phyloP scores from a whole-genome alignment of 2,113 vertebrate species.

The Electrona antarctica region DNA sequence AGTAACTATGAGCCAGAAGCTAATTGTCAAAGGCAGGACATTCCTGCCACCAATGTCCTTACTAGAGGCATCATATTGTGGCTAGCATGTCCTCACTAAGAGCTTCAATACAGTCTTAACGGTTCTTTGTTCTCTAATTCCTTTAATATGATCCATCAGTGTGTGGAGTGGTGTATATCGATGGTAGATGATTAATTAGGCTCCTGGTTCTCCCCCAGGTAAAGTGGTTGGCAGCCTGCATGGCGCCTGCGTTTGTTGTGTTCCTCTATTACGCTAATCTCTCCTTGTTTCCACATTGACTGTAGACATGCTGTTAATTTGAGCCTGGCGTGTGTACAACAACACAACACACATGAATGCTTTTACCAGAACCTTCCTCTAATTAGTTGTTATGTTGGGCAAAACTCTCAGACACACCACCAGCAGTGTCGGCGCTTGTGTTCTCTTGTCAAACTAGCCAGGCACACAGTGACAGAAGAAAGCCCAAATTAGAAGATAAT shows the following conservation, averaged over 20 bases:
- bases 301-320: slow-evolving; percentile 57
- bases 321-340: slow-evolving; percentile 41
- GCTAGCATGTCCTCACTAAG: too few relatives aligned
- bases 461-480: slow-evolving; percentile 33
- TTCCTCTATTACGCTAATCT: slow-evolving; percentile 19
- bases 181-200: slow-evolving; percentile 59
- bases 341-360: slow-evolving; percentile 15
- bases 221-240: slow-evolving; percentile 29
- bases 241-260: slow-evolving; percentile 25
- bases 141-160: slow-evolving; percentile 15
- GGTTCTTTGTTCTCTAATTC: slow-evolving; percentile 11
- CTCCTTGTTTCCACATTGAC: slow-evolving; percentile 33
- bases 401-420: slow-evolving; percentile 44
- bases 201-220: slow-evolving; percentile 47
- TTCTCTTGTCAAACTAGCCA: slow-evolving; percentile 20
- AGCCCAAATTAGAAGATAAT: slow-evolving; percentile 33
- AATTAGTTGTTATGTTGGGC: slow-evolving; percentile 46
- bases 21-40: too few relatives aligned
- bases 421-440: slow-evolving; percentile 40
- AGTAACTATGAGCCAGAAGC: too few relatives aligned
- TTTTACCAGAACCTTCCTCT: slow-evolving; percentile 30
- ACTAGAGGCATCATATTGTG: too few relatives aligned
- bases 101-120: too few relatives aligned
- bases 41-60: too few relatives aligned
- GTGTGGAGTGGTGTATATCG: slow-evolving; percentile 38